These are phyloP conservation scores for Aleiodes leptofemur DNA, from an alignment of 2,888 invertebrate species.

Conservation along the genomic window DNA sequence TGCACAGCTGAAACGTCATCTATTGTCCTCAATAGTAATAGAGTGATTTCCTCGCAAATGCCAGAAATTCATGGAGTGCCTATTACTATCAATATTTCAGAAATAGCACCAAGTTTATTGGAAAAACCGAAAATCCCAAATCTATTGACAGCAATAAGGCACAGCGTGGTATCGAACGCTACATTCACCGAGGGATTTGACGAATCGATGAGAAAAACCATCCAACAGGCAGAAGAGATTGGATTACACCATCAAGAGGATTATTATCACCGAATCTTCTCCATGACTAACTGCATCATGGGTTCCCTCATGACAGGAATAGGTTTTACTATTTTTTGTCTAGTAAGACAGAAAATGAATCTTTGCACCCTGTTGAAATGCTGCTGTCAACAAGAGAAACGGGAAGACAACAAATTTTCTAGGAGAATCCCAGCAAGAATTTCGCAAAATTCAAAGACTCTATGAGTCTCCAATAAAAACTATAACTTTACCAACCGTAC, in stretches of 20 bases:
- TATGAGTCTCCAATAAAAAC: no score
- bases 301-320: no score
- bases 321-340: no score
- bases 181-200: background rate
- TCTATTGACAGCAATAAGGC: background rate
- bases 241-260: conserved; percentile 10
- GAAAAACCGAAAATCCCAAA: background rate
- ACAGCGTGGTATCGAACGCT: background rate
- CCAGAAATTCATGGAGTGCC: background rate
- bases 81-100: background rate
- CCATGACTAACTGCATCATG: background rate
- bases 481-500: no score
- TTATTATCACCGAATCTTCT: background rate
- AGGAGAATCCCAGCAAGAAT: no score
- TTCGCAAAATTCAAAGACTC: no score
- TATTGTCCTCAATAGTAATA: background rate
- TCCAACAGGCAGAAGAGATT: background rate
- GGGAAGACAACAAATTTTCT: no score
- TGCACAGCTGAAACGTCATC: background rate
- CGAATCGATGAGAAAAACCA: background rate
- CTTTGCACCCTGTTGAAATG: no score
- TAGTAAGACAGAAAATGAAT: no score
- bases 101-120: background rate
- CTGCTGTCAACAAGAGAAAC: no score
- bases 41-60: background rate